Base-by-base conservation (phyloP, 2,797 vertebrate genomes). In the Rachycentron canadum region DNA sequence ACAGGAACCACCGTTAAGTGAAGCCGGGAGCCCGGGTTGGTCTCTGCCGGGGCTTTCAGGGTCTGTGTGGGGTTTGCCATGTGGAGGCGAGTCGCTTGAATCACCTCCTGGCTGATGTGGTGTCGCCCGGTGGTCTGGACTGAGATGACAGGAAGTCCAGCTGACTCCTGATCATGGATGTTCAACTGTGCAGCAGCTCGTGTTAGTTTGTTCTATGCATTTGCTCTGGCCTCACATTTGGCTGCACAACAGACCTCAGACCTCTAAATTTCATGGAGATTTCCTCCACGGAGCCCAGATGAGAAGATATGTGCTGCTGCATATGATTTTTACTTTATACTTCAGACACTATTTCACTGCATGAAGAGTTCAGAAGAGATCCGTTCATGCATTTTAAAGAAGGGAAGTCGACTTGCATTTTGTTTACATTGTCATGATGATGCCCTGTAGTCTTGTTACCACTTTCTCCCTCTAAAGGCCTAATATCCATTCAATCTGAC, bases 71-170 rank as follows among this genome's bases (percentile, higher is more conserved):
- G 76, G 21, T 28, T 34, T 66, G 34, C 43, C 82, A 79, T 83
- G 79, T 84, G 79, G 68, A 84, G 43, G 72, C 30, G 68, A 56
- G 2, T 12, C 1, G 9, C n/a, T 58, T 77, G 66, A 70, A 64
- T 49, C 43, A 28, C 14, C 68, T 61, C 49, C 52, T 41, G 28
- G 2, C 50, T 67, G 68, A n/a, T 30, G 47, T 30, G 56, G 25
- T 62, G 30, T 41, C 30, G 13, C 25, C 34, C 36, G 6, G 67
- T 40, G 57, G 50, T 57, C 66, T 58, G 74, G 74, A 58, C 59
- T 34, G 59, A 47, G 59, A 14, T 59, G 60, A 68, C 53, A 14
- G 45, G 25, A 21, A 55, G 36, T 19, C 12, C 72, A 53, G 60
- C 58, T 50, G 55, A 61, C 41, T 45, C 61, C 4, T 53, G 21